Conservation (phyloP, 2,113 vertebrate species). For the Chitala chitala region DNA sequence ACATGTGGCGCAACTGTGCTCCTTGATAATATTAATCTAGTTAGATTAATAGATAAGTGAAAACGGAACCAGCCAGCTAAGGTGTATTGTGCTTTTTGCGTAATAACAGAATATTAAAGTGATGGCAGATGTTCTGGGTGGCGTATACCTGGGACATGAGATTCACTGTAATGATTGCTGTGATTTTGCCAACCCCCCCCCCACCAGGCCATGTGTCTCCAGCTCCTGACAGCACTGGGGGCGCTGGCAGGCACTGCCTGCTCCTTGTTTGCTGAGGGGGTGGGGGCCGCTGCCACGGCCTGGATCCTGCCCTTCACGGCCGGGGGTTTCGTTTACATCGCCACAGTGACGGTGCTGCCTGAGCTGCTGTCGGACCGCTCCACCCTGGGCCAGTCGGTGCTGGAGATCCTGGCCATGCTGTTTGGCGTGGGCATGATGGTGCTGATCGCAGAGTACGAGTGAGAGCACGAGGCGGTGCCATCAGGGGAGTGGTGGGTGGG, state of each 20-base stretch:
- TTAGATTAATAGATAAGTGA: too few relatives aligned
- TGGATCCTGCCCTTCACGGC: slow-evolving; percentile 90
- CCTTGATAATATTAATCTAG: too few relatives aligned
- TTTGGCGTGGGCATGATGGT: slow-evolving; percentile 87
- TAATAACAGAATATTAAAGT: too few relatives aligned
- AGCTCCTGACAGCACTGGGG: slow-evolving; percentile 80
- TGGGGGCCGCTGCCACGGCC: slow-evolving; percentile 70
- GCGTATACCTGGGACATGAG: too few relatives aligned
- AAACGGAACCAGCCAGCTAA: too few relatives aligned
- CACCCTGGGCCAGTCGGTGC: slow-evolving; percentile 70
- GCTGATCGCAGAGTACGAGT: slow-evolving; percentile 80
- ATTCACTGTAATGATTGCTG: not conserved
- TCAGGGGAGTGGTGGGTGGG: not conserved
- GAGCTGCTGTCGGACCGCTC: slow-evolving; percentile 77
- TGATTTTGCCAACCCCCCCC: not conserved
- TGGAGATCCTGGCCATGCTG: slow-evolving; percentile 78
- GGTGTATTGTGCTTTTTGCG: too few relatives aligned
- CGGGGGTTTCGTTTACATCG: slow-evolving; percentile 86
- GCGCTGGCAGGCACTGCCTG: slow-evolving; percentile 79
- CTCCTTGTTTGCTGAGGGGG: slow-evolving; percentile 80
- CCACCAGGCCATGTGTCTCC: slow-evolving; percentile 81
- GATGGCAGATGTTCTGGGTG: too few relatives aligned
- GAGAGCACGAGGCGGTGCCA: slow-evolving; percentile 23
- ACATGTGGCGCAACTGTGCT: too few relatives aligned
- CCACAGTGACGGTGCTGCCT: slow-evolving; percentile 82